Conservation (phyloP, 2,113 vertebrate species). For the Gavialis gangeticus region DNA sequence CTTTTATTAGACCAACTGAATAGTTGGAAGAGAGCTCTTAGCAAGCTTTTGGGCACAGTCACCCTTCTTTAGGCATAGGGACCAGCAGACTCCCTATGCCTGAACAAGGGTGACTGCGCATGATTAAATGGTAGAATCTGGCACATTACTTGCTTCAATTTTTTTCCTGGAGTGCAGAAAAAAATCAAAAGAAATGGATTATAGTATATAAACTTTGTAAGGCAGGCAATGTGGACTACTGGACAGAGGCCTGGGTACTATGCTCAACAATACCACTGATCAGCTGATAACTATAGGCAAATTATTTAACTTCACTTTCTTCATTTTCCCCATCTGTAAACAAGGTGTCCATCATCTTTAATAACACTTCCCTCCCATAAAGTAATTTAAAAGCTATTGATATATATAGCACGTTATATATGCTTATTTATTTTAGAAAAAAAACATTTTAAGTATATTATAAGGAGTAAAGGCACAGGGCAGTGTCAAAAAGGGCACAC, state of each 20-base stretch:
- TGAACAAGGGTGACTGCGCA: not conserved
- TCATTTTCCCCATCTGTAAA: not conserved
- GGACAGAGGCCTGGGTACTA: not conserved
- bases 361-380: not conserved
- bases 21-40: too few species aligned
- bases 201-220: not conserved
- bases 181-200: not conserved
- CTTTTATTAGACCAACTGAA: too few species aligned
- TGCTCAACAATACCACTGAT: not conserved
- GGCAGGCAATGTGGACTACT: not conserved
- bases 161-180: not conserved
- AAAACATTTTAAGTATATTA: not conserved
- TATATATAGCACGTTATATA: not conserved
- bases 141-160: not conserved
- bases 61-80: too few species aligned
- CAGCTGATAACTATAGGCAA: not conserved
- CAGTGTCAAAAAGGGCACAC: not conserved
- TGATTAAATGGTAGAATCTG: not conserved
- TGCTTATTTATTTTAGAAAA: not conserved
- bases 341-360: not conserved
- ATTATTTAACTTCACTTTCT: not conserved
- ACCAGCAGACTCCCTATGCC: too few species aligned
- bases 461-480: not conserved
- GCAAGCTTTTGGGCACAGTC: too few species aligned
- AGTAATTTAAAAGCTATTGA: not conserved